Evolutionary conservation across 2,888 invertebrate species (phyloP).

Genomic region (Bugulina stolonifera): DNA sequence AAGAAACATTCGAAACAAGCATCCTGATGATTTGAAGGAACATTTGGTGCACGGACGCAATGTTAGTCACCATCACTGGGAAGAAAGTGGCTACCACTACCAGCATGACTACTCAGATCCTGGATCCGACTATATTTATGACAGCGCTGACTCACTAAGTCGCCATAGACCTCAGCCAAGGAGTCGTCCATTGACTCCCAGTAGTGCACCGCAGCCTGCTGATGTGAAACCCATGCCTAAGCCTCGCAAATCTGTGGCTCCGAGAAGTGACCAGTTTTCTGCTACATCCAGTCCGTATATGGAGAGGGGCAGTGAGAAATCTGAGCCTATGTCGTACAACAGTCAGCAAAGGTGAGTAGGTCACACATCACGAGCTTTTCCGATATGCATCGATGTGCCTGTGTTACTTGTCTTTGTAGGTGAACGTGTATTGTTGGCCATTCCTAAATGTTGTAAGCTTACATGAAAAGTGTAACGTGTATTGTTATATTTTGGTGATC

Average conservation of each 20-base stretch:
- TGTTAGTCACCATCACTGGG: not conserved
- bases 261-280: too few relatives aligned
- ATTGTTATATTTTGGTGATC: too few relatives aligned
- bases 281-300: conserved; percentile 32
- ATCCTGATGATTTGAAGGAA: too few relatives aligned
- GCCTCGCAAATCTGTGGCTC: not conserved
- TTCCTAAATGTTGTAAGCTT: too few relatives aligned
- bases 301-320: conserved; percentile 47
- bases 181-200: not conserved
- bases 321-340: conserved; percentile 70
- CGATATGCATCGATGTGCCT: too few relatives aligned
- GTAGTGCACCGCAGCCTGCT: not conserved
- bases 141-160: not conserved
- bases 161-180: too few relatives aligned
- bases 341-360: conserved; percentile 62
- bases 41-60: not conserved
- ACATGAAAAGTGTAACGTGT: too few relatives aligned
- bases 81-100: not conserved
- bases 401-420: too few relatives aligned
- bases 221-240: not conserved
- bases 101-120: not conserved
- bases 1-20: not conserved
- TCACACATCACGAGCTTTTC: too few relatives aligned
- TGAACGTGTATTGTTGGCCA: too few relatives aligned
- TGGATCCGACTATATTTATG: not conserved